Evolutionary conservation across 2,113 vertebrate species (phyloP).

Genomic region (Sakesphorus luctuosus): DNA sequence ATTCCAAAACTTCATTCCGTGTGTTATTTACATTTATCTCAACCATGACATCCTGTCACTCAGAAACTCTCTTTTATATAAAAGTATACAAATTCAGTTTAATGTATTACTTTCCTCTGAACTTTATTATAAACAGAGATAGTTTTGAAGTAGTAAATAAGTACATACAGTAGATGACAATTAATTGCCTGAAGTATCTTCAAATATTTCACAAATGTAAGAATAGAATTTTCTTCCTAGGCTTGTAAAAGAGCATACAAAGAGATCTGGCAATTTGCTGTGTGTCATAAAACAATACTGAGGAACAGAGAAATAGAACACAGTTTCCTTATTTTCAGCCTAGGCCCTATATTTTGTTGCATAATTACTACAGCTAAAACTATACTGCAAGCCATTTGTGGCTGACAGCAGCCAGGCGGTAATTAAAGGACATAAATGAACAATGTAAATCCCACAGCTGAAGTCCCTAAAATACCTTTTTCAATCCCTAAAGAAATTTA

Average conservation of each 20-base stretch:
- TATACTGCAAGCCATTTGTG: background rate
- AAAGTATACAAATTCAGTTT: background rate
- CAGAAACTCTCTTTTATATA: background rate
- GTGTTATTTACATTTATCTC: background rate
- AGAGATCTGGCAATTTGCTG: background rate
- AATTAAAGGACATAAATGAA: slow-evolving; percentile 48
- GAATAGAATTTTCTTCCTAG: background rate
- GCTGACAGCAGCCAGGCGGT: background rate
- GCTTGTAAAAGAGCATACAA: background rate
- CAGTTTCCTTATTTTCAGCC: background rate
- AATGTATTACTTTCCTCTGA: background rate
- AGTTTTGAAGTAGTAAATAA: background rate
- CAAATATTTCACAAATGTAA: background rate
- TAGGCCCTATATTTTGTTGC: background rate
- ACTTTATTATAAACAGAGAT: background rate
- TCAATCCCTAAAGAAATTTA: background rate
- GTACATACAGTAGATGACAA: background rate
- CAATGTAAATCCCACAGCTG: background rate
- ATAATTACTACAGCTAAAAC: background rate
- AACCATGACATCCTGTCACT: background rate
- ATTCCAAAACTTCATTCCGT: background rate
- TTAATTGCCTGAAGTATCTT: background rate
- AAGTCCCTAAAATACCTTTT: background rate
- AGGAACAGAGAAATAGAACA: background rate
- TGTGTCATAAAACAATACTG: background rate